Evolutionary conservation across 2,797 vertebrate species (phyloP).

Genomic region (Enteromius unitaeniatus): DNA sequence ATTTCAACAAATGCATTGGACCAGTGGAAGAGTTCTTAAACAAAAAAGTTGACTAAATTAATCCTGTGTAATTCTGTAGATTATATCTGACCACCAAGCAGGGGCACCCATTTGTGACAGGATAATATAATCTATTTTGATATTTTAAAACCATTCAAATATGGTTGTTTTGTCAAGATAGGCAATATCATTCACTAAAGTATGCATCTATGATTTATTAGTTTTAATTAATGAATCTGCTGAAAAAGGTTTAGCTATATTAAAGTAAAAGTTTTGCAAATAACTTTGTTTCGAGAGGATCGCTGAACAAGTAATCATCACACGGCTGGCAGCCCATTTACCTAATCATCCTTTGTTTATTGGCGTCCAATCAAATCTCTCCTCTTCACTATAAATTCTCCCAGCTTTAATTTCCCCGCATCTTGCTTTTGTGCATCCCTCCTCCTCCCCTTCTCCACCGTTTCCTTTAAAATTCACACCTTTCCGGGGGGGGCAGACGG

Average conservation of each 20-base stretch:
- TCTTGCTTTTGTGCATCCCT: no score
- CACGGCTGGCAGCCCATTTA: no score
- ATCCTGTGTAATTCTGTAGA: background rate
- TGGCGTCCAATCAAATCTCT: no score
- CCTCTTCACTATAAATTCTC: no score
- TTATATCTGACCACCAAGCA: background rate
- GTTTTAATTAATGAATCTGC: background rate
- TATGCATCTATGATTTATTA: background rate
- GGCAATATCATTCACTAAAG: background rate
- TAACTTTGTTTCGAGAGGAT: no score
- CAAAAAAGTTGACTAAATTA: background rate
- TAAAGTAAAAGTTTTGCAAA: background rate
- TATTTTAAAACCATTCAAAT: background rate
- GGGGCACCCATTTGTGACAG: background rate
- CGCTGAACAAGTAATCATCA: no score
- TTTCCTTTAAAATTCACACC: no score
- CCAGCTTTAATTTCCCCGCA: no score
- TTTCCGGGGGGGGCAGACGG: no score
- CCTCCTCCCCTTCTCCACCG: no score
- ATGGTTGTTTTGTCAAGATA: background rate
- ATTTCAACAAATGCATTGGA: background rate
- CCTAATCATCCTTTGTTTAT: no score
- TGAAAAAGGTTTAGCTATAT: background rate
- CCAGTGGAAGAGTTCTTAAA: background rate
- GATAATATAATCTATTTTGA: background rate